A percentile compares a stretch with the other conserved stretches of the same genome.
These are phyloP conservation scores for Caenorhabditis afra DNA, from an alignment of 2,888 invertebrate species.

Conservation along the genomic window DNA sequence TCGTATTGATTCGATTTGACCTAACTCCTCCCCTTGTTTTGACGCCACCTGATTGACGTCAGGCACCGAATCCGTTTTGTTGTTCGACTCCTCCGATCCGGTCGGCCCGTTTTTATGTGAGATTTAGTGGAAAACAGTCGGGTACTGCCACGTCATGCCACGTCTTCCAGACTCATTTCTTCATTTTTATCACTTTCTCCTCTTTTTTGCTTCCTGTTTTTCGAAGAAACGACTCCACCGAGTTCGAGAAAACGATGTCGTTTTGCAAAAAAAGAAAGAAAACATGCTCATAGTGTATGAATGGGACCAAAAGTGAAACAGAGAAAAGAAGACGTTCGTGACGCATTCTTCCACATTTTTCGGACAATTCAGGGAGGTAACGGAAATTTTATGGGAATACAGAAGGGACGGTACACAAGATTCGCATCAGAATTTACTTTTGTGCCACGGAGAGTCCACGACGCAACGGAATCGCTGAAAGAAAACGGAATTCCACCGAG, in stretches of 20 bases:
- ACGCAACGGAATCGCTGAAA: slow-evolving; percentile 49
- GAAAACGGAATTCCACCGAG: neutral
- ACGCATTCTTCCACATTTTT: neutral
- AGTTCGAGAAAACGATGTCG: too few species aligned
- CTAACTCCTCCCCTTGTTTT: slow-evolving; percentile 39
- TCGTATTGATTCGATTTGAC: slow-evolving; percentile 52
- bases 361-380: too few species aligned
- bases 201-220: too few species aligned
- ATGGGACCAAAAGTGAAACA: slow-evolving; percentile 4
- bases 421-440: slow-evolving; percentile 4
- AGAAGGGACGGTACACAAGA: too few species aligned
- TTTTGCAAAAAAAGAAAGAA: too few species aligned
- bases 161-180: too few species aligned
- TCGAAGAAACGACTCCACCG: too few species aligned
- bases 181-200: too few species aligned
- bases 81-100: neutral
- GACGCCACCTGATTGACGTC: slow-evolving; percentile 36
- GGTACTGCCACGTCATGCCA: too few species aligned
- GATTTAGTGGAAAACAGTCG: too few species aligned
- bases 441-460: slow-evolving; percentile 37
- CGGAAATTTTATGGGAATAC: neutral
- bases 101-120: neutral
- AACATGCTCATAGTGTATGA: too few species aligned
- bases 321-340: neutral
- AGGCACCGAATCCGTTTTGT: slow-evolving; percentile 10